Percentiles rank a stretch among this genome's conserved stretches.
These are phyloP conservation scores for Phyllotreta cruciferae DNA, from an alignment of 2,888 invertebrate genomes.

Conservation along the genomic window DNA sequence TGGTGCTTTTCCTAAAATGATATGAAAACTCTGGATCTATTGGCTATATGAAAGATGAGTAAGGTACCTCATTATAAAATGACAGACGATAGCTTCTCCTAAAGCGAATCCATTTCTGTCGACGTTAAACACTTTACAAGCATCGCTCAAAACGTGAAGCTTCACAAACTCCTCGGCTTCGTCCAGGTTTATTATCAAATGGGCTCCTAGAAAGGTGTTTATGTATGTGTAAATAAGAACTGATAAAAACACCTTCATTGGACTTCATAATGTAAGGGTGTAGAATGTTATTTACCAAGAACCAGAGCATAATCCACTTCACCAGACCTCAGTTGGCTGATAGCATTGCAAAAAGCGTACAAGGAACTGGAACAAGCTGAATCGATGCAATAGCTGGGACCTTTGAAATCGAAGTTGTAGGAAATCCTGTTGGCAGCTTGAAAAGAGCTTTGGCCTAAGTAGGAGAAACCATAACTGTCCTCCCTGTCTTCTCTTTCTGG, in stretches of 20 bases:
- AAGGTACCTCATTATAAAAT: conserved; percentile 58
- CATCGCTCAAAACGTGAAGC: conserved; percentile 2
- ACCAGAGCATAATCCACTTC: conserved; percentile 39
- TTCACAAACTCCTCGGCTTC: conserved; percentile 1
- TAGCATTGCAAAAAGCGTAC: conserved; percentile 42
- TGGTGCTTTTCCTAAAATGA: not conserved
- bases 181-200: not conserved
- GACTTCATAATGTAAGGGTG: no score
- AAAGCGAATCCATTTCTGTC: conserved; percentile 51
- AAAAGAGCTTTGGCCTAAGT: not conserved
- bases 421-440: conserved; percentile 43
- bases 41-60: not conserved
- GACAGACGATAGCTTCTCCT: conserved; percentile 59
- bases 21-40: not conserved
- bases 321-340: conserved; percentile 36
- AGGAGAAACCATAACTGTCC: conserved; percentile 1
- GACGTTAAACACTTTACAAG: conserved; percentile 34
- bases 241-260: no score
- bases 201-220: not conserved
- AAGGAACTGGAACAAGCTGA: conserved; percentile 47
- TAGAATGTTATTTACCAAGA: not conserved
- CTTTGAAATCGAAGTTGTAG: conserved; percentile 45
- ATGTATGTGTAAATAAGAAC: not conserved
- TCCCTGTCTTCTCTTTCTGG: not conserved
- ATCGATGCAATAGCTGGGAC: conserved; percentile 46